These are phyloP conservation scores for Stomatorhinus ivindoensis DNA, from an alignment of 2,113 vertebrate genomes.

Conservation along the genomic window DNA sequence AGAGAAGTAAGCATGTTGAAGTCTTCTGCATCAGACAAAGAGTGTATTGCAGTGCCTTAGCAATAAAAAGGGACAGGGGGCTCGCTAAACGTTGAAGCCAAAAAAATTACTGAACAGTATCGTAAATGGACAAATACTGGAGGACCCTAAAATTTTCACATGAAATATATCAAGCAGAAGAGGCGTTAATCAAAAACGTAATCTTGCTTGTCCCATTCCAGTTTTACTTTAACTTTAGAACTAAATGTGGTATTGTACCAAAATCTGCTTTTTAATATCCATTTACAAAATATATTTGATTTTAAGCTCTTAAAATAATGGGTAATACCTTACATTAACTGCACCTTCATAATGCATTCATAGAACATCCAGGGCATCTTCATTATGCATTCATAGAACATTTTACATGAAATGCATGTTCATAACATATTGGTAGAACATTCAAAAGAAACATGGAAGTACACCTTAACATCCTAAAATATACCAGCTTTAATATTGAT, in stretches of 20 bases:
- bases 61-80: conserved; percentile 47
- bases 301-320: neutral
- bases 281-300: neutral
- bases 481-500: neutral
- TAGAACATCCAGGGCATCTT: neutral
- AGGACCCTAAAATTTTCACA: conserved; percentile 27
- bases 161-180: neutral
- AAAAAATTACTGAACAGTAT: neutral
- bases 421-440: neutral
- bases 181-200: neutral
- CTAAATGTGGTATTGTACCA: neutral
- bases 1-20: conserved; percentile 39
- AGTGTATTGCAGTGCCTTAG: conserved; percentile 14
- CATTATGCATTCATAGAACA: neutral
- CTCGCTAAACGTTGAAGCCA: conserved; percentile 23
- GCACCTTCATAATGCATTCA: neutral
- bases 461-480: neutral
- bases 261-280: neutral
- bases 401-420: too few relatives aligned
- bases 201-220: neutral
- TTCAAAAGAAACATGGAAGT: neutral
- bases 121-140: conserved; percentile 1
- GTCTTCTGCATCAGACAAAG: conserved; percentile 42
- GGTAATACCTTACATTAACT: neutral
- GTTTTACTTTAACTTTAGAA: neutral